These are phyloP conservation scores for Branchinecta sandiegonensis DNA, from an alignment of 2,888 invertebrate genomes.

Conservation along the genomic window DNA sequence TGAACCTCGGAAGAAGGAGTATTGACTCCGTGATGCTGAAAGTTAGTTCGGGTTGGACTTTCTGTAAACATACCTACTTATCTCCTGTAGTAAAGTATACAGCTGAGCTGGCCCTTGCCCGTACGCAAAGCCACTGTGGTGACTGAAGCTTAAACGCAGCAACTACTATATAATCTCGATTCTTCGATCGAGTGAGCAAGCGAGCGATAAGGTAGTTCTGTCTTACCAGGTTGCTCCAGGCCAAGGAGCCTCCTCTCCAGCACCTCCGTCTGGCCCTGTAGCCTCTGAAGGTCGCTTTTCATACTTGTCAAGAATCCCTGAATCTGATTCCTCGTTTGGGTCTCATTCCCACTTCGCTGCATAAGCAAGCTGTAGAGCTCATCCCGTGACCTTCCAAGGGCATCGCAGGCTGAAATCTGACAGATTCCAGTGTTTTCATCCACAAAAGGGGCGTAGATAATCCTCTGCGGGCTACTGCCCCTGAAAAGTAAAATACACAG, in stretches of 20 bases:
- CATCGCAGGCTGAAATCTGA: constrained; percentile 21
- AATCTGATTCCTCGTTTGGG: constrained; percentile 13
- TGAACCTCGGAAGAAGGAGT: too few species aligned
- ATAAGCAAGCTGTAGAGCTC: constrained; percentile 20
- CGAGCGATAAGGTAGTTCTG: too few species aligned
- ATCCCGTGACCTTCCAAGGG: constrained; percentile 21
- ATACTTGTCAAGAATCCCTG: constrained; percentile 6
- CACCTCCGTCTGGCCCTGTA: not conserved
- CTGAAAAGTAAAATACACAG: not conserved
- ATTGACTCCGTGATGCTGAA: too few species aligned
- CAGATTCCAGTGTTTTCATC: constrained; percentile 23
- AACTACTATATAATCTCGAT: too few species aligned
- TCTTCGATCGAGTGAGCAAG: too few species aligned
- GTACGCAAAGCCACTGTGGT: too few species aligned
- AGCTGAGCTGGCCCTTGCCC: too few species aligned
- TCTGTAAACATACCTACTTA: too few species aligned
- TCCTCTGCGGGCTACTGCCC: not conserved
- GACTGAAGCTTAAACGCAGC: too few species aligned
- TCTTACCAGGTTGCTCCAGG: constrained; percentile 22
- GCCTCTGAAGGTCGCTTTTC: constrained; percentile 16
- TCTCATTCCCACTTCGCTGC: constrained; percentile 19
- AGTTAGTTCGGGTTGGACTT: too few species aligned
- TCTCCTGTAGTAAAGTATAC: too few species aligned
- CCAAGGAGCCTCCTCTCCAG: constrained; percentile 22
- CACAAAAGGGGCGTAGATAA: constrained; percentile 21